These are phyloP conservation scores for Trimorus sp. DNA, from an alignment of 2,888 invertebrate species.

Conservation along the genomic window DNA sequence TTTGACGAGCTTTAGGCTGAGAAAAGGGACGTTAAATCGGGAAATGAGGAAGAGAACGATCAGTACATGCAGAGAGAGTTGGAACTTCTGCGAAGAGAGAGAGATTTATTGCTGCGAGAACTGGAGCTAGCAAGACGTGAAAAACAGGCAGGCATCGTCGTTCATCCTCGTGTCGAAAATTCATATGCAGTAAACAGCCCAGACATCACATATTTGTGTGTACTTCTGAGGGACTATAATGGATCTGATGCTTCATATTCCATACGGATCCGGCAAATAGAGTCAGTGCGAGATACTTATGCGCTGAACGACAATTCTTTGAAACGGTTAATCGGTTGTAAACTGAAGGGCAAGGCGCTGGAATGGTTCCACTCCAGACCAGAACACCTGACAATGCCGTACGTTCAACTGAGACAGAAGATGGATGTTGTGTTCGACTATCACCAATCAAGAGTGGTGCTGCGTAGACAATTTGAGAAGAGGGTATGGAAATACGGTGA, in stretches of 20 bases:
- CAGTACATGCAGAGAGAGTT: background rate
- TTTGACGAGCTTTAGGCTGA: background rate
- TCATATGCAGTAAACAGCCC: background rate
- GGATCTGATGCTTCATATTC: conserved; percentile 26
- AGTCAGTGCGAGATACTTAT: conserved; percentile 37
- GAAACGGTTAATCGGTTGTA: conserved; percentile 33
- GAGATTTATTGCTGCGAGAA: background rate
- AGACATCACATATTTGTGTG: conserved; percentile 5
- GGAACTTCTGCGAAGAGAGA: background rate
- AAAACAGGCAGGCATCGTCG: too few relatives aligned
- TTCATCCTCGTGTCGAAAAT: background rate
- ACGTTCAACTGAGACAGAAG: conserved; percentile 12
- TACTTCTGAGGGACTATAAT: conserved; percentile 39
- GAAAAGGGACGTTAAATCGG: too few relatives aligned
- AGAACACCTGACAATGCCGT: conserved; percentile 38
- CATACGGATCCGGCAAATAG: conserved; percentile 50
- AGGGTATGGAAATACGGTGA: conserved; percentile 56
- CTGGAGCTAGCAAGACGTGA: background rate
- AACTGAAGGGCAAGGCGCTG: conserved; percentile 46
- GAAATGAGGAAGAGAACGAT: too few relatives aligned
- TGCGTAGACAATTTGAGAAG: conserved; percentile 61
- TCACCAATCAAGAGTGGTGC: conserved; percentile 37
- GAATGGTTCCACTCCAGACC: conserved; percentile 63
- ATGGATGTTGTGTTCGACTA: conserved; percentile 57
- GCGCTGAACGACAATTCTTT: conserved; percentile 29